Evolutionary conservation across 1,140 invertebrate genomes (phyloP), one percentile per base, ranked within the genome.

Genomic region (Aporrectodea caliginosa): DNA sequence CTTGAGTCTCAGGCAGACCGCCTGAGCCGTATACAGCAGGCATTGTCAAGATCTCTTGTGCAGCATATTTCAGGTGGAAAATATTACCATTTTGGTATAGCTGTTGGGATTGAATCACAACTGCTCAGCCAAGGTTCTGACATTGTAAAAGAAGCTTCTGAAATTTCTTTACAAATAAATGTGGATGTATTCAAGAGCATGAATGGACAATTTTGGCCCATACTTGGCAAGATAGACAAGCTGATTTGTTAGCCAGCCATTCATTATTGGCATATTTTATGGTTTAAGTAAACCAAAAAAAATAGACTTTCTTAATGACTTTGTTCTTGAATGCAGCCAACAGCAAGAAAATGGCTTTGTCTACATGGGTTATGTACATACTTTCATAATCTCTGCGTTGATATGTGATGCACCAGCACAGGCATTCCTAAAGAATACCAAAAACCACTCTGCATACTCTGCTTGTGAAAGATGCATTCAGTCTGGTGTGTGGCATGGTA

Each of bases 181-280:
- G 58, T 75, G 6, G 68, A 43, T 30, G 27, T 0, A 91, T 92
- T 0, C 88, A 89, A 33, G 91, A 92, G 69, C 93, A 92, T 83
- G 1, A 78, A 70, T 72, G 69, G 1, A 71, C 77, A 78, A 0
- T 72, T 78, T 34, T 78, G 77, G 77, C 77, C 77, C 14, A 78
- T 78, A 12, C 27, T 75, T 14, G 16, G 0, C 14, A 31, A 2
- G 1, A 75, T 74, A 75, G 16, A 32, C 22, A 12, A 70, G 22
- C 22, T 58, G 43, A 12, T 12, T 22, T 58, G 43, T 22, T n/a
- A 29, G n/a, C 71, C 1, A 78, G 69, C 77, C 77, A 74, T 27
- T 75, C 71, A 32, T 78, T 22, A 32, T 32, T 14, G 77, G 29
- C 16, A 68, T 78, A 27, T 78, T 78, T 31, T 35, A n/a, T 33